These are phyloP conservation scores for Agrochola macilenta DNA, from an alignment of 2,888 invertebrate genomes.

Conservation along the genomic window DNA sequence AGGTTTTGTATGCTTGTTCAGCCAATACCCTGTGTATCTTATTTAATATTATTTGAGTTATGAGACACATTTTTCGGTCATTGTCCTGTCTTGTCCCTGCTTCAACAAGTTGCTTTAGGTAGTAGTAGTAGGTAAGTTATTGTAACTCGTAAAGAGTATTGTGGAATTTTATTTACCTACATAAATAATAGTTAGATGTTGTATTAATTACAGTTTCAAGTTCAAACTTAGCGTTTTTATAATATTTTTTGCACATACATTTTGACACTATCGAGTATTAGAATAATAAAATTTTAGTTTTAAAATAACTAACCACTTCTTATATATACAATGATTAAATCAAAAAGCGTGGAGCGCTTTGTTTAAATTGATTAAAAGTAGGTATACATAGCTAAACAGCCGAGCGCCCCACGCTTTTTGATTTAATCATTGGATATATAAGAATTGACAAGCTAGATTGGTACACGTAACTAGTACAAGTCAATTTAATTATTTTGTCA, in stretches of 20 bases:
- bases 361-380: no score
- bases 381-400: no score
- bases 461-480: no score
- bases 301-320: no score
- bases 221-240: background rate
- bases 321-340: no score
- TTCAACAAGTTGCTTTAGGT: constrained; percentile 1
- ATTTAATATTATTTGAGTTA: constrained; percentile 28
- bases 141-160: background rate
- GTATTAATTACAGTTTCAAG: background rate
- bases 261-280: background rate
- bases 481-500: no score
- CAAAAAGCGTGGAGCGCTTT: no score
- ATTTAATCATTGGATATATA: no score
- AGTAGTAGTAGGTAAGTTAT: background rate
- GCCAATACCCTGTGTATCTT: background rate
- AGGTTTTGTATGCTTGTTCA: constrained; percentile 11
- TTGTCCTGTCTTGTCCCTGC: background rate
- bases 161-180: background rate
- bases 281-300: no score
- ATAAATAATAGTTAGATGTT: background rate
- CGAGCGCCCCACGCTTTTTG: no score
- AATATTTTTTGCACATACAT: background rate
- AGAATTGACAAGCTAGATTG: no score
- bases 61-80: background rate